Conservation (phyloP, 2,797 vertebrate genomes). For the Manis pentadactyla region DNA sequence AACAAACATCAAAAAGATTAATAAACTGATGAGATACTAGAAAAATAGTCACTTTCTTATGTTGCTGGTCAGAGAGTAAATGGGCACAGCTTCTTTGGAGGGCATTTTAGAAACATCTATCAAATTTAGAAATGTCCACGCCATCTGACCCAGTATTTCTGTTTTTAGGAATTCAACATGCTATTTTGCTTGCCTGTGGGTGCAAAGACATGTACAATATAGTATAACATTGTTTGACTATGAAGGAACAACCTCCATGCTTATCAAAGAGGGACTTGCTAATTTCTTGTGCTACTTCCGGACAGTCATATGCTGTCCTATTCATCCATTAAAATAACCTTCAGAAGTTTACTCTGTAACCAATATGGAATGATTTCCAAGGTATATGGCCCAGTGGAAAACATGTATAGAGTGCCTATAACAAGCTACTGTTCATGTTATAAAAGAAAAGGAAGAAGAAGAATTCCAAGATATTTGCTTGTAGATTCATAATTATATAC, state of each 20-base stretch:
- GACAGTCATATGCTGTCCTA: neutral
- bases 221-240: neutral
- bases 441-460: neutral
- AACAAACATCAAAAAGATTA: neutral
- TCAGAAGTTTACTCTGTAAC: neutral
- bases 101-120: slow-evolving; percentile 11
- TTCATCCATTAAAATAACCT: neutral
- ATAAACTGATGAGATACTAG: neutral
- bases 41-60: neutral
- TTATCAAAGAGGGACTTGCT: neutral
- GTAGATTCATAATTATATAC: neutral
- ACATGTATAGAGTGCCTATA: neutral
- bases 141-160: neutral
- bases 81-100: slow-evolving; percentile 8
- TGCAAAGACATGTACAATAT: neutral
- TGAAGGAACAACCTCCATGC: neutral
- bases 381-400: neutral
- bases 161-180: slow-evolving; percentile 15
- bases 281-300: neutral
- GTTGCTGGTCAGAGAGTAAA: neutral
- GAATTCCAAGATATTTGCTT: neutral
- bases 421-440: neutral
- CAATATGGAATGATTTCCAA: slow-evolving; percentile 1
- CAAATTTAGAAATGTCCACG: neutral
- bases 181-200: neutral